Base-by-base conservation (phyloP, 2,888 invertebrate species). In the Nasonovia ribisnigri region DNA sequence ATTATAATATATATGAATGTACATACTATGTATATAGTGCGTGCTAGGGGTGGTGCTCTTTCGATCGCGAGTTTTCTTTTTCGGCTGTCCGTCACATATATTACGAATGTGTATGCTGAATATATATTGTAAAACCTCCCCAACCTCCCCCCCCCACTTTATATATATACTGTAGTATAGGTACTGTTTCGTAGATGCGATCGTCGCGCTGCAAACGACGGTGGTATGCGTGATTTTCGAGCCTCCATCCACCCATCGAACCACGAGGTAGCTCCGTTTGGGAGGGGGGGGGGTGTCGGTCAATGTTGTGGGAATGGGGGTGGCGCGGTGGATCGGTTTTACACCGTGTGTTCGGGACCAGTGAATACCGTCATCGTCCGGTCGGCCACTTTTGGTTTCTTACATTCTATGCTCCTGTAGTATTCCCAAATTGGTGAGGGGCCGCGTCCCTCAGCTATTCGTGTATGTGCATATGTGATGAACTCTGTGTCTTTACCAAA, bases 71-170 rank as follows among this genome's bases (percentile, higher is more conserved):
- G 87, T 87, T 87, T 87, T 87, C n/a, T 46, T 87, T 87, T 87
- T 48, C 87, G 29, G n/a, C n/a, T 48, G 48, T 87, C 87, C 87
- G 48, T 87, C 87, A 87, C n/a, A n/a, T 77, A n/a, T 77, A 77
- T 77, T 77, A 36, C 36, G 3, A 77, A 8, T 36, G 20, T 77
- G 20, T 36, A 36, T 67, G n/a, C 29, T 46, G 11, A 10, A 48
- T 54, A 24, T 77, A 42, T 77, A 77, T 77, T 77, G 36, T 77
- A 77, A 6, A 77, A 36, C 77, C 36, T 77, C 20, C 36, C 36
- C 77, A n/a, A n/a, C n/a, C n/a, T n/a, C n/a, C n/a, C n/a, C n/a
- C n/a, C n/a, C n/a, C n/a, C n/a, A n/a, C n/a, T n/a, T n/a, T n/a
- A 67, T 36, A 5, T 36, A 77, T 60, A 36, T 36, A 77, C 36